Base-by-base conservation (phyloP, 2,888 invertebrate species). In the Thymelicus acteon region DNA sequence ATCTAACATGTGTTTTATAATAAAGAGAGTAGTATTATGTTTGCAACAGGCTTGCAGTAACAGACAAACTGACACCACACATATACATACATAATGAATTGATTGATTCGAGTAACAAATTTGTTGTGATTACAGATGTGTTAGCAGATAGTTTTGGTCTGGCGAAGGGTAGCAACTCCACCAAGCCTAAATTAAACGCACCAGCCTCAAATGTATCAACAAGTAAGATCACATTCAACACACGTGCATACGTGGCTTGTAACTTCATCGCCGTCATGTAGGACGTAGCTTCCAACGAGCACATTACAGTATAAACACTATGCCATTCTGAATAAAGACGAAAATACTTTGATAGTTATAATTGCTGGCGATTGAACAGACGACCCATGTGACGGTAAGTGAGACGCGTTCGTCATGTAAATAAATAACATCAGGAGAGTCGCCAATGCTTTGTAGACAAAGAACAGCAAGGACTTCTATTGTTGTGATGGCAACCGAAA, bases 141-240 rank as follows among this genome's bases (percentile, higher is more conserved):
- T 83, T 91, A 84, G 90, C 91, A 79, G 91, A 89, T 85, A 91
- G 91, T 88, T 91, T 91, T 83, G 89, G 90, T 81, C 85, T 90
- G 82, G 81, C 83, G 85, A 89, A 89, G 87, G 85, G 82, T 82
- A 82, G 82, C 81, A 84, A 85, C 84, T 84, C 82, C 80, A 83
- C 81, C 84, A 88, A 87, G 83, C 83, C 85, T 80, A 89, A 88
- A 84, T 80, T 84, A 78, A 79, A 83, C 78, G 76, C 83, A 76
- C 80, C 83, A 65, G 79, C 81, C 82, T 80, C 80, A 62, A 40
- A 72, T 60, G 67, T 74, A 67, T 60, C 77, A 69, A 66, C 90
- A 89, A 86, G 91, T 91, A 90, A 89, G 89, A 64, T 72, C 70
- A 61, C 63, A 31, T 44, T 58, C 57, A 47, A 62, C 62, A 61